Evolutionary conservation across 2,113 vertebrate species (phyloP), one percentile per base, ranked within the genome.

Genomic region (Phalacrocorax brasilianus): DNA sequence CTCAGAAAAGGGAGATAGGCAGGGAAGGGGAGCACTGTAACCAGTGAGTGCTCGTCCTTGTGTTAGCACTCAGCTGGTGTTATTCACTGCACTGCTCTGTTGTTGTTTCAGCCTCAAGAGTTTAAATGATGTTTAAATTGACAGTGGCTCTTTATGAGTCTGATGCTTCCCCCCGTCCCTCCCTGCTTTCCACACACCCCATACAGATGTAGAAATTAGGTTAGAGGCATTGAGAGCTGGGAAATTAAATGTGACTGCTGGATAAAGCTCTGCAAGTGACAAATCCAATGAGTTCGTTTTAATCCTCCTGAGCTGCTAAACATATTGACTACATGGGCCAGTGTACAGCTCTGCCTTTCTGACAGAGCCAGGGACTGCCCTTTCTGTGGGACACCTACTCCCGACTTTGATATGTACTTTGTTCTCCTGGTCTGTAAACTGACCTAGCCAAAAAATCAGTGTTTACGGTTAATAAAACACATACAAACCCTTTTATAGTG

Each of bases 261-360:
- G 81, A 93, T 82, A 94, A 95, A 91, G 63, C 77, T 75, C 89
- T 76, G 62, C 61, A 94, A 94, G 74, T 95, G 87, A 91, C 77
- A 94, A 89, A 96, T 95, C 77, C 80, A 91, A 52, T 83, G 77
- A 88, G 77, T 88, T 88, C 1, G 0, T 58, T 93, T 91, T 88
- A 96, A 94, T 92, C 90, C 24, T 84, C 73, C 63, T 65, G 79
- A 86, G 87, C 75, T 73, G 65, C 33, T 92, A 67, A 92, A 92
- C 27, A 40, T 67, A n/a, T 24, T 86, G 91, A 59, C 52, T 84
- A 20, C 52, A 47, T 16, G 33, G 67, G 28, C 74, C 22, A 4
- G 27, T 50, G 85, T 67, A 66, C 1, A 10, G 56, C 65, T 88
- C 53, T 77, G 63, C 20, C 47, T 72, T 75, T 68, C 23, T 55